A percentile compares a stretch with the other conserved stretches of the same genome.
These are phyloP conservation scores for Zaprionus nigranus DNA, from an alignment of 1,140 invertebrate species.

Conservation along the genomic window DNA sequence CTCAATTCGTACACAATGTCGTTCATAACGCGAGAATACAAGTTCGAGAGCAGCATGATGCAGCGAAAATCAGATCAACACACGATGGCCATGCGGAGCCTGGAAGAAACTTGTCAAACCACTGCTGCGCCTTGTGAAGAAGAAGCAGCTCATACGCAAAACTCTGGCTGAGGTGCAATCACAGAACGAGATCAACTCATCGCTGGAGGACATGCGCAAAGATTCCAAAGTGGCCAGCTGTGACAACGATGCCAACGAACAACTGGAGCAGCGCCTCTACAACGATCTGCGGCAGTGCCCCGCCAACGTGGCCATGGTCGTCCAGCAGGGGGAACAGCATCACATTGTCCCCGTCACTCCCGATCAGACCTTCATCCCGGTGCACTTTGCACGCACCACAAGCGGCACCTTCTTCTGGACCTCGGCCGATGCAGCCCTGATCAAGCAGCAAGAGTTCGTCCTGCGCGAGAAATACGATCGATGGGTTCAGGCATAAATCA, in stretches of 20 bases:
- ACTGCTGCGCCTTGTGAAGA: constrained; percentile 85
- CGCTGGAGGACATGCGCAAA: constrained; percentile 85
- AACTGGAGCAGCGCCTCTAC: constrained; percentile 87
- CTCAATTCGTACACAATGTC: constrained; percentile 58
- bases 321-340: constrained; percentile 86
- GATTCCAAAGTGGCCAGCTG: constrained; percentile 73
- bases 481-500: constrained; percentile 88
- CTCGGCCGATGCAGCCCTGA: constrained; percentile 84
- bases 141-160: constrained; percentile 84
- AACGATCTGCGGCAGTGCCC: constrained; percentile 87
- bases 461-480: constrained; percentile 86
- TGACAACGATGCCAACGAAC: constrained; percentile 88
- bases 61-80: constrained; percentile 77
- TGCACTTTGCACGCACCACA: constrained; percentile 88
- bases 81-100: constrained; percentile 80
- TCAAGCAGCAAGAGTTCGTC: constrained; percentile 85
- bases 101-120: constrained; percentile 86
- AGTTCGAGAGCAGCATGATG: constrained; percentile 71
- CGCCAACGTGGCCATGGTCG: constrained; percentile 86
- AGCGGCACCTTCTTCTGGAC: constrained; percentile 90
- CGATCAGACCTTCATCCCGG: constrained; percentile 87
- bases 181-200: constrained; percentile 80
- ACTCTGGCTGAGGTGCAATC: constrained; percentile 73
- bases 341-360: constrained; percentile 86
- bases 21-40: constrained; percentile 82